Conservation (phyloP, 2,888 invertebrate species). For the Agrochola circellaris region DNA sequence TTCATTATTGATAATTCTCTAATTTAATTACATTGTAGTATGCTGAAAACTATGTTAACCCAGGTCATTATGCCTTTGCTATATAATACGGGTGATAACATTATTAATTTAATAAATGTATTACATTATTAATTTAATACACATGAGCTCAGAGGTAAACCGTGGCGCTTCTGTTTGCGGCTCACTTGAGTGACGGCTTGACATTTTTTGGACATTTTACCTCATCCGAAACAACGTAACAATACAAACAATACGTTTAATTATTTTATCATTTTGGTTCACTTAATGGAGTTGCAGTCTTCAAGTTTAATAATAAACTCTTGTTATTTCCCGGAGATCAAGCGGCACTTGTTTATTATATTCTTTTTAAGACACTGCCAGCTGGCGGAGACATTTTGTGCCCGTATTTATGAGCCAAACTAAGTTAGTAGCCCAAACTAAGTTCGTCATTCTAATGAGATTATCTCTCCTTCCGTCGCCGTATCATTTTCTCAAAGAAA, state of each 20-base stretch:
- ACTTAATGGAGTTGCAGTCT: conserved; percentile 40
- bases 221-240: conserved; percentile 9
- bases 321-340: conserved; percentile 67
- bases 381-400: conserved; percentile 70
- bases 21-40: neutral
- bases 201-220: conserved; percentile 71
- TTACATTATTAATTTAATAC: conserved; percentile 21
- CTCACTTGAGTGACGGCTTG: conserved; percentile 77
- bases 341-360: conserved; percentile 68
- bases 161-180: conserved; percentile 66
- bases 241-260: conserved; percentile 53
- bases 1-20: neutral
- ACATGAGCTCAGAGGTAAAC: conserved; percentile 26
- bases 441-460: conserved; percentile 72
- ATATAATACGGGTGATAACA: neutral
- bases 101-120: conserved; percentile 22
- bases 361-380: conserved; percentile 70
- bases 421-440: conserved; percentile 71
- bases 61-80: neutral
- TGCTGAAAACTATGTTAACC: neutral
- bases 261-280: conserved; percentile 31
- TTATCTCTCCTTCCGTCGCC: conserved; percentile 64
- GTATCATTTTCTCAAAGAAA: conserved; percentile 70
- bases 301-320: conserved; percentile 65
- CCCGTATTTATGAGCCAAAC: conserved; percentile 72